phyloP scores from a whole-genome alignment of 2,888 invertebrate species.

The Diachrysia chrysitis region DNA sequence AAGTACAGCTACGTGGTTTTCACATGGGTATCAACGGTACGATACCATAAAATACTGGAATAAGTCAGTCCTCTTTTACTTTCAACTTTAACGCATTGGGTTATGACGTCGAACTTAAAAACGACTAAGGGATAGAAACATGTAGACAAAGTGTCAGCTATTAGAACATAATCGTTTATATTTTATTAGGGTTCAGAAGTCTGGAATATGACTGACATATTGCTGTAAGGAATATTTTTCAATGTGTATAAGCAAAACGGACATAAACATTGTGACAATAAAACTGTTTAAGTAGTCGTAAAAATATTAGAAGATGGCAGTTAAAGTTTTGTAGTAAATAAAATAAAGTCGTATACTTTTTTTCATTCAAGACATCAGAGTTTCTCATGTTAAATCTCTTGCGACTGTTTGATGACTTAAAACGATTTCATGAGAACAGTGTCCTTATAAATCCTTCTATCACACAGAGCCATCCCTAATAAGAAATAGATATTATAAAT shows the following conservation, averaged over 20 bases:
- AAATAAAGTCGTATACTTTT: background rate
- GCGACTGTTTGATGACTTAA: background rate
- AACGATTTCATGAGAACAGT: background rate
- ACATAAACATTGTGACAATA: conserved; percentile 7
- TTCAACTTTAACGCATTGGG: too few relatives aligned
- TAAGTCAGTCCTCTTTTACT: too few relatives aligned
- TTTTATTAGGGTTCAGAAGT: conserved; percentile 40
- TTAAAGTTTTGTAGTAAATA: background rate
- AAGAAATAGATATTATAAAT: background rate
- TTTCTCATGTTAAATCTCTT: background rate
- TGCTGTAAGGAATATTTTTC: conserved; percentile 11
- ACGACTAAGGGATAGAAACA: too few relatives aligned
- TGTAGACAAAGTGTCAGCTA: conserved; percentile 25
- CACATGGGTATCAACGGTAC: too few relatives aligned
- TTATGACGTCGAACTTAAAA: too few relatives aligned
- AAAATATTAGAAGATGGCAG: conserved; percentile 17
- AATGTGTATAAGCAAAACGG: conserved; percentile 14
- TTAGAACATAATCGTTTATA: conserved; percentile 45
- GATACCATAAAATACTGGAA: too few relatives aligned
- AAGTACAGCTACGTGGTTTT: too few relatives aligned
- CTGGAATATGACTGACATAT: conserved; percentile 30
- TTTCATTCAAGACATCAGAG: background rate
- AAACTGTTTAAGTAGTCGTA: conserved; percentile 24
- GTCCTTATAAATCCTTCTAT: background rate
- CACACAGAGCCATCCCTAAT: background rate